Conservation (phyloP, 92 coral and sea anemone species). For the Porites lobata region DNA sequence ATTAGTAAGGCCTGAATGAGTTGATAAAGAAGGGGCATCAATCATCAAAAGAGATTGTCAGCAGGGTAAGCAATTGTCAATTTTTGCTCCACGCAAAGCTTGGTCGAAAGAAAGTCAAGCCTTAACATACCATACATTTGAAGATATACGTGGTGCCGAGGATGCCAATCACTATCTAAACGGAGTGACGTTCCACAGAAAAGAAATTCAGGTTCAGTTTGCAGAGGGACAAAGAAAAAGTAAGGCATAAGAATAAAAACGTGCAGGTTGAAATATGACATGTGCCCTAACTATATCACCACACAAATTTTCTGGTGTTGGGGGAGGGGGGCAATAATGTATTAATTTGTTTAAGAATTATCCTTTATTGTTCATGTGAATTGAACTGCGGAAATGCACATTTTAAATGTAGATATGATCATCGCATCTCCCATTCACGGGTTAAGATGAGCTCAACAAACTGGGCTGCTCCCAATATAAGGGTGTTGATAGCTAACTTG, state of each 20-base stretch:
- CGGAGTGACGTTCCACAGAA: conserved; percentile 81
- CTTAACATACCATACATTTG: conserved; percentile 96
- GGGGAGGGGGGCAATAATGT: not conserved
- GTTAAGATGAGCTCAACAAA: too few relatives aligned
- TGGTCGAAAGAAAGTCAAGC: conserved; percentile 62
- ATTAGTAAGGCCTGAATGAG: not conserved
- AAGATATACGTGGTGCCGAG: conserved; percentile 99
- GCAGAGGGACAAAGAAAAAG: conserved; percentile 99
- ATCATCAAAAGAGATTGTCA: not conserved
- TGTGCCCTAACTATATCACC: not conserved
- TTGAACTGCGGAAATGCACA: too few relatives aligned
- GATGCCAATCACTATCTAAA: conserved; percentile 97
- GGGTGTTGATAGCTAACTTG: too few relatives aligned
- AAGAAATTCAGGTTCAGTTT: conserved; percentile 98
- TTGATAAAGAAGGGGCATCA: not conserved
- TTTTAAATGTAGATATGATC: too few relatives aligned
- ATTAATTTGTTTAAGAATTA: too few relatives aligned
- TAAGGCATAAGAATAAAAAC: conserved; percentile 47
- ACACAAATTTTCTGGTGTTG: not conserved
- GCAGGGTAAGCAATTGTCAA: not conserved
- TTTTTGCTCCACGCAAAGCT: conserved; percentile 53
- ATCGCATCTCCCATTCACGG: too few relatives aligned
- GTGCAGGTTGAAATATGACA: not conserved
- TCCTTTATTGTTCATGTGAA: too few relatives aligned
- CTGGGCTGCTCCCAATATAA: too few relatives aligned